Evolutionary conservation across 2,888 invertebrate species (phyloP).

Genomic region (Fragum sueziense): DNA sequence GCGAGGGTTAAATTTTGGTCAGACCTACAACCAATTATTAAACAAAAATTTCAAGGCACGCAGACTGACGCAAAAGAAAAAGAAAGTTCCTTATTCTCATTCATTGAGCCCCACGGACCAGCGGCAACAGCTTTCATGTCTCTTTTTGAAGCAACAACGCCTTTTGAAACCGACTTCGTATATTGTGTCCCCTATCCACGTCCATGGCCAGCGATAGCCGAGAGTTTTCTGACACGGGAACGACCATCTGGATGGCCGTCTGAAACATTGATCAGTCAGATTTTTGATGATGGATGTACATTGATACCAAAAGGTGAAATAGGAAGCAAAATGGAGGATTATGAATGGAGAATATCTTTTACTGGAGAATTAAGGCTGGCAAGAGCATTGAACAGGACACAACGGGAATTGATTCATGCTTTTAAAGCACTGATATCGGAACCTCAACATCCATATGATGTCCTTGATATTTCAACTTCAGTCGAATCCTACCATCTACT

Average conservation of each 20-base stretch:
- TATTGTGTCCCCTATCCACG: conserved; percentile 40
- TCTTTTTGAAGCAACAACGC: conserved; percentile 4
- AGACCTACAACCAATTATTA: background rate
- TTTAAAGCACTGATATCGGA: conserved; percentile 37
- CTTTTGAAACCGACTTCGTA: conserved; percentile 37
- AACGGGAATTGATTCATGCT: conserved; percentile 38
- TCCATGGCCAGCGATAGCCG: conserved; percentile 32
- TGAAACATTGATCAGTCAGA: conserved; percentile 20
- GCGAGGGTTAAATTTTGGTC: conserved; percentile 18
- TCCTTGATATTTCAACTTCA: conserved; percentile 15
- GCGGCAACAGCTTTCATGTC: conserved; percentile 25
- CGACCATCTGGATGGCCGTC: conserved; percentile 36
- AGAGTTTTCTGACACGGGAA: conserved; percentile 21
- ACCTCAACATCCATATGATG: conserved; percentile 22
- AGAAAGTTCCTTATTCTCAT: conserved; percentile 2
- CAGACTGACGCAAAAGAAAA: background rate
- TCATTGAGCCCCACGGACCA: conserved; percentile 35
- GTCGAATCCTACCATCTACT: conserved; percentile 38
- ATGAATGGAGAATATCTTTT: conserved; percentile 48
- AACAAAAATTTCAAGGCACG: background rate
- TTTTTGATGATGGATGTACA: conserved; percentile 26
- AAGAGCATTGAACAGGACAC: conserved; percentile 26
- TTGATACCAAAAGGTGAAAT: conserved; percentile 41
- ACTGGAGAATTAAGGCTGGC: conserved; percentile 41
- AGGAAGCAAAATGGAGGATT: conserved; percentile 40